phyloP scores from a whole-genome alignment of 2,888 invertebrate species.

The Drosophila prostipennis region DNA sequence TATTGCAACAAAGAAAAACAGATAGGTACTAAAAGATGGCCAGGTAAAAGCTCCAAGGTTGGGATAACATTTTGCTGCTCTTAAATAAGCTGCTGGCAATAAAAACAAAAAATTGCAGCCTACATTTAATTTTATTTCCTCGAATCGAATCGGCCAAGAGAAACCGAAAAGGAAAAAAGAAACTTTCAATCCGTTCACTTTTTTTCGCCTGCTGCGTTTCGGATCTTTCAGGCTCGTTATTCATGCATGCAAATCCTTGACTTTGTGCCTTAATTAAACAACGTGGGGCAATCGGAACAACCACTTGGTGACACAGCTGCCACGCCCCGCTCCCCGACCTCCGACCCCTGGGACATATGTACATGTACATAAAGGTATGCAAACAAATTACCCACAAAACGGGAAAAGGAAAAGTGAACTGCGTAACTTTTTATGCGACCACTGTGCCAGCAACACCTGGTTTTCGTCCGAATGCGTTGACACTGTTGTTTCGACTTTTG shows the following conservation, averaged over 20 bases:
- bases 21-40: neutral
- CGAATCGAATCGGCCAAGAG: constrained; percentile 1
- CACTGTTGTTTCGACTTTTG: constrained; percentile 39
- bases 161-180: constrained; percentile 9
- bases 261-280: constrained; percentile 65
- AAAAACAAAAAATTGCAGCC: neutral
- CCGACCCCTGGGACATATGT: constrained; percentile 35
- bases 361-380: constrained; percentile 24
- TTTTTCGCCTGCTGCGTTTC: constrained; percentile 6
- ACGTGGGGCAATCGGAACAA: constrained; percentile 58
- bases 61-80: neutral
- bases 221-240: constrained; percentile 27
- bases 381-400: constrained; percentile 57
- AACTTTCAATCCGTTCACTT: constrained; percentile 29
- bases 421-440: constrained; percentile 62
- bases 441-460: constrained; percentile 39
- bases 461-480: constrained; percentile 61
- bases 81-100: neutral
- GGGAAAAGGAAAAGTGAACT: constrained; percentile 47
- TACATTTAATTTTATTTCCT: constrained; percentile 1
- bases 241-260: constrained; percentile 62
- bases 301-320: constrained; percentile 45
- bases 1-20: neutral
- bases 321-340: constrained; percentile 6
- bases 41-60: constrained; percentile 2